Conservation (phyloP, 53 echinoderm and acorn worm genomes). For the Henricia sp. region DNA sequence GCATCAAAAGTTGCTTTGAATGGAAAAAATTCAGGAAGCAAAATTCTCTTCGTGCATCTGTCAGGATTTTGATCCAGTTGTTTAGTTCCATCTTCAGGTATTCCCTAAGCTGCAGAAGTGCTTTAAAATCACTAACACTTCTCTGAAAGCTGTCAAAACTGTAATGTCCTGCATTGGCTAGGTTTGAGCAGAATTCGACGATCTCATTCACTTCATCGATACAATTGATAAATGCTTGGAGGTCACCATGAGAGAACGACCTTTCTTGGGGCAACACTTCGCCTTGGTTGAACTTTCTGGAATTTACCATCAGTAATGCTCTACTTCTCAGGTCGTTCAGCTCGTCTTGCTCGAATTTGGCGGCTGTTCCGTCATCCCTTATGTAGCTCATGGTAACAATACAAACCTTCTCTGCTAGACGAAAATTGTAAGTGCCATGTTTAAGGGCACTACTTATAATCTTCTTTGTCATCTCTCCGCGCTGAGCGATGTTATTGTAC, state of each 20-base stretch:
- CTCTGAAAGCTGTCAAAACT: constrained; percentile 41
- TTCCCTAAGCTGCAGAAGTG: background rate
- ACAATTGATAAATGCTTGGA: constrained; percentile 41
- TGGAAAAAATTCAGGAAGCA: constrained; percentile 63
- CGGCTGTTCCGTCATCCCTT: constrained; percentile 33
- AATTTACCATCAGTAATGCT: constrained; percentile 49
- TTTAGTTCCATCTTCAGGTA: constrained; percentile 3
- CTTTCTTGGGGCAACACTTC: background rate
- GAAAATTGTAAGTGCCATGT: constrained; percentile 33
- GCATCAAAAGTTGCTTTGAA: constrained; percentile 51
- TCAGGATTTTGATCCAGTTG: constrained; percentile 25
- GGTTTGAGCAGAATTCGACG: constrained; percentile 28
- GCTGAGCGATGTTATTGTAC: constrained; percentile 65
- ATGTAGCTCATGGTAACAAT: constrained; percentile 39
- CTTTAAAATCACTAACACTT: background rate
- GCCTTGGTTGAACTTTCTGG: background rate
- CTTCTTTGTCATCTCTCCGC: constrained; percentile 64
- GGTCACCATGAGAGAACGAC: too few relatives aligned
- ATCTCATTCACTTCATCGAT: constrained; percentile 53
- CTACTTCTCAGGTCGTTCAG: constrained; percentile 59
- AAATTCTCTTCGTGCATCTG: constrained; percentile 27
- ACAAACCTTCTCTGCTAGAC: constrained; percentile 37
- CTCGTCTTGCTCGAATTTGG: constrained; percentile 40
- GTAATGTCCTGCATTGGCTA: constrained; percentile 53
- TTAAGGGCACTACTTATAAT: constrained; percentile 49